A percentile compares a stretch with the other conserved stretches of the same genome.
These are phyloP conservation scores for Coecobrya sp. DNA, from an alignment of 2,888 invertebrate genomes.

Conservation along the genomic window DNA sequence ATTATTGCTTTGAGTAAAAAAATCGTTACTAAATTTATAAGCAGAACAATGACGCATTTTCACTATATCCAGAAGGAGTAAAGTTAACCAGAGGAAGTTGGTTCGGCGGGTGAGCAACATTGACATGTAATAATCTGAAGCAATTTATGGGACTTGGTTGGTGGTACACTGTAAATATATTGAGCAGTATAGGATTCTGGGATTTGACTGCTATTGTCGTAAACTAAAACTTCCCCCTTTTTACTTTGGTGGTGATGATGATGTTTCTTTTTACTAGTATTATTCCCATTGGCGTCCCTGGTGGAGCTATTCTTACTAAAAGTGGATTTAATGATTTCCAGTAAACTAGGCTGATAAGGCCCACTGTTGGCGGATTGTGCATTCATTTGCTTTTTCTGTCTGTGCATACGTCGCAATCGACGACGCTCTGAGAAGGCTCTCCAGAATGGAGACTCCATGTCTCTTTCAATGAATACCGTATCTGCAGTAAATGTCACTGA, in stretches of 20 bases:
- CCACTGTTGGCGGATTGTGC: constrained; percentile 61
- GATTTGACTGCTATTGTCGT: constrained; percentile 74
- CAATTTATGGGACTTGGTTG: constrained; percentile 49
- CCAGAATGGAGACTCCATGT: constrained; percentile 83
- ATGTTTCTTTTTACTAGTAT: neutral
- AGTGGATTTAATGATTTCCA: constrained; percentile 68
- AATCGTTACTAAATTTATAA: neutral
- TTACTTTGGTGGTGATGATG: constrained; percentile 3
- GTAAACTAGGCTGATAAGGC: constrained; percentile 68
- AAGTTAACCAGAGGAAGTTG: neutral
- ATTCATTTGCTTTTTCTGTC: constrained; percentile 70
- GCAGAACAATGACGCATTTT: neutral
- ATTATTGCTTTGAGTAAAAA: neutral
- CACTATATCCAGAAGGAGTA: neutral
- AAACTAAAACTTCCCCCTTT: constrained; percentile 73
- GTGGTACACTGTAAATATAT: constrained; percentile 57
- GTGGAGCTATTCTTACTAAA: constrained; percentile 4
- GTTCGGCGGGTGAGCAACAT: constrained; percentile 40
- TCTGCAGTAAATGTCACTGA: constrained; percentile 81
- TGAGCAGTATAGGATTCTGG: constrained; percentile 69
- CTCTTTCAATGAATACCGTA: constrained; percentile 83
- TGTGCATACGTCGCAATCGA: constrained; percentile 60
- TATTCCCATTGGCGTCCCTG: constrained; percentile 65
- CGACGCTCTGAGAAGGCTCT: constrained; percentile 77
- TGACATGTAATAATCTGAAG: constrained; percentile 70